These are phyloP conservation scores for Achatina immaculata DNA, from an alignment of 1,140 invertebrate genomes.

Conservation along the genomic window DNA sequence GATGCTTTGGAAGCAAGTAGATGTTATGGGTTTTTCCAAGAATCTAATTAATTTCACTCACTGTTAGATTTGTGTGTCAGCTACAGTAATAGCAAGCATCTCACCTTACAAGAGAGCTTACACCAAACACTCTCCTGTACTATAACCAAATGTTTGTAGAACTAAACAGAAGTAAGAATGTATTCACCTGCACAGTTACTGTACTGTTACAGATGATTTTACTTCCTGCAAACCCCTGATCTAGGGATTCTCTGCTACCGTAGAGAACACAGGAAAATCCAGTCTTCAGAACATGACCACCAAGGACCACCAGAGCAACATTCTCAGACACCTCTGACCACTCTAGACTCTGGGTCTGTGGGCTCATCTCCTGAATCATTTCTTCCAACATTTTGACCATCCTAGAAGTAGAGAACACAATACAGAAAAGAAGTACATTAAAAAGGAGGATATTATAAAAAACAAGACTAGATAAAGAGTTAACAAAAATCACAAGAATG, in stretches of 20 bases:
- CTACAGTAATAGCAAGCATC: too few species aligned
- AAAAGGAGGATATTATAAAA: too few species aligned
- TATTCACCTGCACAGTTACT: neutral
- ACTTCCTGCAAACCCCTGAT: neutral
- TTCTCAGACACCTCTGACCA: conserved; percentile 18
- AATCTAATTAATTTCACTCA: too few species aligned
- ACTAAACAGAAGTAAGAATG: too few species aligned
- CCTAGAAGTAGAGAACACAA: neutral
- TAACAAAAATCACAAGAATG: too few species aligned
- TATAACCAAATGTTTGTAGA: too few species aligned
- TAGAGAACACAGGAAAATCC: conserved; percentile 14
- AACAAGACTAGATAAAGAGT: neutral
- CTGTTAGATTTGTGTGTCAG: too few species aligned
- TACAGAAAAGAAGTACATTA: too few species aligned
- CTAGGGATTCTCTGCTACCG: neutral
- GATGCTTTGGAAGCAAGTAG: too few species aligned
- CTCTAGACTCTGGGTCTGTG: neutral
- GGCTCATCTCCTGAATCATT: conserved; percentile 10
- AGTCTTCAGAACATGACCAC: neutral
- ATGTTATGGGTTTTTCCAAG: too few species aligned
- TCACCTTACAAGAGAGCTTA: too few species aligned
- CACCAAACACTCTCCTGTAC: too few species aligned
- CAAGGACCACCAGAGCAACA: neutral
- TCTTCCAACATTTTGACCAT: conserved; percentile 31
- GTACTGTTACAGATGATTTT: neutral